Conservation (phyloP, 2,888 invertebrate genomes). For the Empis livida region DNA sequence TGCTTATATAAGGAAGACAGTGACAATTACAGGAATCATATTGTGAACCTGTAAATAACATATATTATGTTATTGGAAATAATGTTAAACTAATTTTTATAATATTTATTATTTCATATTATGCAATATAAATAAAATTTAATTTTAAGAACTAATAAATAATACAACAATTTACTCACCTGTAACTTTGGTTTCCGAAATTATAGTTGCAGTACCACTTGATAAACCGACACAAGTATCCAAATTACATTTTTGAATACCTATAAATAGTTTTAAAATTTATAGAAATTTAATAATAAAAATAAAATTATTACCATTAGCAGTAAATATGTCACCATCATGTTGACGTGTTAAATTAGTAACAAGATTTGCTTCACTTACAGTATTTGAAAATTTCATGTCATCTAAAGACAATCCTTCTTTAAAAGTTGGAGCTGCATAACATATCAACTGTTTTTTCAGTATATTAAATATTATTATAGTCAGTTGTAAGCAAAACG, state of each 20-base stretch:
- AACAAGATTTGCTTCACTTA: background rate
- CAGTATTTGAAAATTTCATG: no score
- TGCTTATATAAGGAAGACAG: slow-evolving; percentile 60
- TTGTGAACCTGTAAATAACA: no score
- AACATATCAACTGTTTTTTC: no score
- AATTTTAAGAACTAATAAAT: no score
- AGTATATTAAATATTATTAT: no score
- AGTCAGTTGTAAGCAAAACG: no score
- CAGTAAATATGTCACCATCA: slow-evolving; percentile 34
- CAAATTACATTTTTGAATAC: slow-evolving; percentile 27
- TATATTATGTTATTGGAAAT: no score
- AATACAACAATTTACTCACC: slow-evolving; percentile 22
- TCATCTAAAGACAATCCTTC: no score
- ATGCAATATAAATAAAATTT: no score
- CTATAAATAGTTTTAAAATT: slow-evolving; percentile 16
- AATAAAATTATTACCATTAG: slow-evolving; percentile 23
- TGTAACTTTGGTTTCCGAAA: slow-evolving; percentile 20
- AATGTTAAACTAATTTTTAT: no score
- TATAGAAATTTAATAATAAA: background rate
- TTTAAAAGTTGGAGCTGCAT: no score
- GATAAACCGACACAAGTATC: slow-evolving; percentile 37
- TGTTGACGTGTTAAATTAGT: slow-evolving; percentile 36
- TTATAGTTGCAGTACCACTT: slow-evolving; percentile 33
- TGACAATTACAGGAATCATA: slow-evolving; percentile 53
- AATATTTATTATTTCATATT: no score